Evolutionary conservation across 2,113 vertebrate genomes (phyloP).

Genomic region (rat (Rattus norvegicus)): DNA sequence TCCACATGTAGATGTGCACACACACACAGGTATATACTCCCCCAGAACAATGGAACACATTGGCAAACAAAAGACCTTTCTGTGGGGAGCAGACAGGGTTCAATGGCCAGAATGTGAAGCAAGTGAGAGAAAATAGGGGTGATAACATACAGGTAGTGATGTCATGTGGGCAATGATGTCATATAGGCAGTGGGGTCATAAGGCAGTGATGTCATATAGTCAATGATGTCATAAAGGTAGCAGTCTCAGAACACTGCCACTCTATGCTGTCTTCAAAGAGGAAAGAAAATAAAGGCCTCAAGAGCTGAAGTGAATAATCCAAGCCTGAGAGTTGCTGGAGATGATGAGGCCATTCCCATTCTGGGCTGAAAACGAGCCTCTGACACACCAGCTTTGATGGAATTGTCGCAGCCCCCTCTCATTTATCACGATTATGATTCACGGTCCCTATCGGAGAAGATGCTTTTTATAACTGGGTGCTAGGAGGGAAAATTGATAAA

Average conservation of each 20-base stretch:
- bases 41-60: not conserved
- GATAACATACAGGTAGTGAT: not conserved
- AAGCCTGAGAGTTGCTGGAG: not conserved
- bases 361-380: slow-evolving; percentile 21
- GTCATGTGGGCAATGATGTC: too few relatives aligned
- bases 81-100: not conserved
- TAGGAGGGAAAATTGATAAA: slow-evolving; percentile 30
- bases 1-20: not conserved
- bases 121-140: not conserved
- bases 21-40: too few relatives aligned
- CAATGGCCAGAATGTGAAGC: not conserved
- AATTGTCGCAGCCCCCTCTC: not conserved
- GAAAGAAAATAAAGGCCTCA: slow-evolving; percentile 2
- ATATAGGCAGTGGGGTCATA: too few relatives aligned
- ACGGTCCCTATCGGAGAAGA: slow-evolving; percentile 26
- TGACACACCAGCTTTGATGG: slow-evolving; percentile 57
- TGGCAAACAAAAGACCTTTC: not conserved
- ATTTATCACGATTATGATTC: slow-evolving; percentile 60
- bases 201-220: too few relatives aligned
- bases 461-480: slow-evolving; percentile 32
- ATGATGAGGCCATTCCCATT: not conserved
- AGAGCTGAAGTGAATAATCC: not conserved
- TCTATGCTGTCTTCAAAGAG: not conserved
- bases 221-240: not conserved
- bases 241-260: not conserved